Percentiles rank a stretch among this genome's conserved stretches.
Evolutionary conservation across 1,140 invertebrate species (phyloP).

Genomic region (Wiebesia pumilae): DNA sequence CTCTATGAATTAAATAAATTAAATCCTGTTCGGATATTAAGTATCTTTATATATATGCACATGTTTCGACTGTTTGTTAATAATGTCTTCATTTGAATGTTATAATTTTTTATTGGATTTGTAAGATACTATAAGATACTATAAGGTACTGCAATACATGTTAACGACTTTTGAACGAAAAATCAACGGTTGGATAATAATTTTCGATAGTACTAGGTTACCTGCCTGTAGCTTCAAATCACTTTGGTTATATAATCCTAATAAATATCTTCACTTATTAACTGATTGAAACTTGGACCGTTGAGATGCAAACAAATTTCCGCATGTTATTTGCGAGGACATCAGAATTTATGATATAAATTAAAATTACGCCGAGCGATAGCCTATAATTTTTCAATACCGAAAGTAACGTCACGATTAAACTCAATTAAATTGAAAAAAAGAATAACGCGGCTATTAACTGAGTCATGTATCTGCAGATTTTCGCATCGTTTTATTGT

Average conservation of each 20-base stretch:
- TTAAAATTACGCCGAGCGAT: neutral
- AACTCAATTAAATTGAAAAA: slow-evolving; percentile 43
- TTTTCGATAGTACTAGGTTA: neutral
- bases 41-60: no score
- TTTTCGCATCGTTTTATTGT: slow-evolving; percentile 31
- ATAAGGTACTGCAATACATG: no score
- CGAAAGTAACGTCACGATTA: slow-evolving; percentile 25
- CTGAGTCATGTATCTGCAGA: slow-evolving; percentile 27
- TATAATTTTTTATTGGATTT: no score
- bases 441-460: slow-evolving; percentile 17
- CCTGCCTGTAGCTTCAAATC: neutral
- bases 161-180: neutral
- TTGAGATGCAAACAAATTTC: neutral
- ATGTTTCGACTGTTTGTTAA: no score
- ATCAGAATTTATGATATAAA: neutral
- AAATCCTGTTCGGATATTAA: no score
- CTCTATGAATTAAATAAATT: no score
- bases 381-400: slow-evolving; percentile 30
- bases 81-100: no score
- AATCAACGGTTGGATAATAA: neutral
- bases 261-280: neutral
- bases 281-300: neutral
- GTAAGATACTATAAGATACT: no score
- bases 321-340: neutral
- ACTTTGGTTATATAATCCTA: neutral